Evolutionary conservation across 2,888 invertebrate genomes (phyloP).

Genomic region (Lycia hirtaria): DNA sequence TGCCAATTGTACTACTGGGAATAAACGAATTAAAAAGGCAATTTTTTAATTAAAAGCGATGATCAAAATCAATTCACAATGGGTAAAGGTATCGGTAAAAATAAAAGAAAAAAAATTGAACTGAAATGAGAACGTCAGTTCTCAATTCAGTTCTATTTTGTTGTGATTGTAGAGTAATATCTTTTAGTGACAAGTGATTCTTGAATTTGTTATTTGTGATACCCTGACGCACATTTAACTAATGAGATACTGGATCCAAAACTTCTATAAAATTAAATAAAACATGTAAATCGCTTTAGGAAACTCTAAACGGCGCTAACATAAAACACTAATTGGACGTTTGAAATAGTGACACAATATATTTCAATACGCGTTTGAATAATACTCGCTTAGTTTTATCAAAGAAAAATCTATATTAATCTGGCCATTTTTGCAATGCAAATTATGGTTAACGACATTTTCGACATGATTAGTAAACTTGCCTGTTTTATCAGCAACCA

Average conservation of each 20-base stretch:
- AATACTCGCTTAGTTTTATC: neutral
- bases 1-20: no score
- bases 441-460: constrained; percentile 22
- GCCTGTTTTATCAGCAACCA: constrained; percentile 14
- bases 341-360: neutral
- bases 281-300: constrained; percentile 8
- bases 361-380: neutral
- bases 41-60: no score
- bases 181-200: neutral
- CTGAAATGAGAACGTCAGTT: no score
- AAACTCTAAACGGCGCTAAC: constrained; percentile 7
- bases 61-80: no score
- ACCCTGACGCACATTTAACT: neutral
- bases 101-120: no score
- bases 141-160: no score
- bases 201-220: neutral
- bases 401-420: constrained; percentile 16
- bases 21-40: no score
- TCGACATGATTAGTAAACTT: constrained; percentile 12
- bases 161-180: no score
- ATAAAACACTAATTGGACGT: constrained; percentile 5
- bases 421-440: constrained; percentile 16
- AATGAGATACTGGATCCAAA: neutral
- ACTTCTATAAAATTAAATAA: neutral
- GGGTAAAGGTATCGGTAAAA: no score